Evolutionary conservation across 37 sponge, comb jelly and placozoan genomes (phyloP), one percentile per base, ranked within the genome.

Genomic region (Aphrocallistes beatrix): DNA sequence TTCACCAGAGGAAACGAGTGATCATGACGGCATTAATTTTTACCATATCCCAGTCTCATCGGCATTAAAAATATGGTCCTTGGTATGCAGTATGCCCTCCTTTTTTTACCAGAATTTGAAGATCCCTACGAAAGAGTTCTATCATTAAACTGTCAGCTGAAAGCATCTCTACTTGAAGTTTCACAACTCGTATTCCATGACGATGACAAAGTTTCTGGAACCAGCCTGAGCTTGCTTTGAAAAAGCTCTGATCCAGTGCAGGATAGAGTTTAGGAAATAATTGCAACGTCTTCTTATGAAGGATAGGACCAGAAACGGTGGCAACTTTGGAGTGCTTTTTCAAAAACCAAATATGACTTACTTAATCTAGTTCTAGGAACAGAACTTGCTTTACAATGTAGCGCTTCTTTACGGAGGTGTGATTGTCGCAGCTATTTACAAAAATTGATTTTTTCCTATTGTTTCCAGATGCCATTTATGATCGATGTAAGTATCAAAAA

Each of bases 41-140:
- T 83, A 88, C 86, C 83, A 88, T 36, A 88, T 32, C 40, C 86
- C 85, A 32, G 86, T 88, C 47, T 88, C 83, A 37, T 88, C 89
- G 10, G 51, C 85, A 81, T 88, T 88, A 83, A 83, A 88, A 21
- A 88, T 85, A 19, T 88, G 89, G 48, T 88, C 89, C 1, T 37
- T 48, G 1, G 87, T 83, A n/a, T n/a, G n/a, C n/a, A 23, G 89
- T 82, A 28, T 48, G 42, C 50, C 85, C 89, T 36, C 81, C 89
- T 19, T 38, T 38, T 30, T 81, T 51, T 25, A 84, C 37, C 88
- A 88, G 21, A 39, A 50, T 51, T 1, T 37, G 38, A 40, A 85
- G 83, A 3, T 81, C 83, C 83, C 81, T 85, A 39, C 86, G 82
- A 39, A 83, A 88, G 6, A 82, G 86, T 8, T 47, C 83, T 1